Evolutionary conservation across 2,113 vertebrate species (phyloP).

Genomic region (Platichthys flesus): DNA sequence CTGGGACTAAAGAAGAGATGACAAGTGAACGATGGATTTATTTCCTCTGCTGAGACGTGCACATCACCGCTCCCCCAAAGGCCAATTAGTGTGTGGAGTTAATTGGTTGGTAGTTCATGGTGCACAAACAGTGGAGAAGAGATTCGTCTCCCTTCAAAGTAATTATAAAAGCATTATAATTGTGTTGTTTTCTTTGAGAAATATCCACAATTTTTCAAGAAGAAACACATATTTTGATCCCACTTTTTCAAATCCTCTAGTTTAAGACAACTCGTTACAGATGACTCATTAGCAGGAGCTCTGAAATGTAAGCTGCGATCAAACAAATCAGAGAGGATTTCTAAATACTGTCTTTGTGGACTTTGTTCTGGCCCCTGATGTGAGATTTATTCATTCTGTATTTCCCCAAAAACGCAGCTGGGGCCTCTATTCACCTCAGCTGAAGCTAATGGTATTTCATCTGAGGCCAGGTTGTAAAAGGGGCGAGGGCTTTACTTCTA

Average conservation of each 20-base stretch:
- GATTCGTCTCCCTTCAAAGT: conserved; percentile 11
- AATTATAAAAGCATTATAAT: conserved; percentile 20
- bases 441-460: not conserved
- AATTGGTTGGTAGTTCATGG: not conserved
- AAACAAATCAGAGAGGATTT: not conserved
- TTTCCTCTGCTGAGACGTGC: not conserved
- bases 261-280: not conserved
- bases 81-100: conserved; percentile 11
- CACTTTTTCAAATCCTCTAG: not conserved
- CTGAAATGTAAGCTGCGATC: not conserved
- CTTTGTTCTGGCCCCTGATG: not conserved
- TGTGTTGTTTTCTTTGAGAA: not conserved
- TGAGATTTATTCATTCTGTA: not conserved
- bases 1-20: not conserved
- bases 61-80: not conserved
- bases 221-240: conserved; percentile 7
- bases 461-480: not conserved
- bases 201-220: conserved; percentile 9
- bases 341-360: not conserved
- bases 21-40: not conserved
- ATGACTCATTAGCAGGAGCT: not conserved
- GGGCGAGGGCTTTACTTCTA: not conserved
- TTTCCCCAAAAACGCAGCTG: too few relatives aligned
- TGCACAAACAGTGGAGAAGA: conserved; percentile 9
- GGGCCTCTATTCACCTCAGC: too few relatives aligned